Conservation (phyloP, 2,113 vertebrate genomes). For the Diadophis punctatus region DNA sequence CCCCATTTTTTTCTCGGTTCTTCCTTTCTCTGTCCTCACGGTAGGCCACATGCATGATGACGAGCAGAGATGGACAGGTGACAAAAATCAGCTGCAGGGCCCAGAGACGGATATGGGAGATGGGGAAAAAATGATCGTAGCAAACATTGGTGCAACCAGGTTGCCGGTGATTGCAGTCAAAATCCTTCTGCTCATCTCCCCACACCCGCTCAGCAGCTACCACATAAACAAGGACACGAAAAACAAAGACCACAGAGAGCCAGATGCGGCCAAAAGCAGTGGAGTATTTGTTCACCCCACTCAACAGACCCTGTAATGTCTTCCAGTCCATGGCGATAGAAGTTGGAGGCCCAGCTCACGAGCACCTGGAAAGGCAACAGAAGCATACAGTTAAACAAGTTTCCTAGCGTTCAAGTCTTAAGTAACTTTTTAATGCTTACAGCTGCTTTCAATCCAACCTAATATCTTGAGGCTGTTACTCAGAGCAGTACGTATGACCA, state of each 20-base stretch:
- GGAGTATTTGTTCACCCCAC: constrained; percentile 90
- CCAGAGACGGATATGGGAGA: constrained; percentile 93
- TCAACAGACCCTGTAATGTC: constrained; percentile 73
- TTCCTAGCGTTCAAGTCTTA: neutral
- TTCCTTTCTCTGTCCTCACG: constrained; percentile 78
- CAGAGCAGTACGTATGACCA: neutral
- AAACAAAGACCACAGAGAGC: constrained; percentile 91
- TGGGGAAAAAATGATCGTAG: constrained; percentile 85
- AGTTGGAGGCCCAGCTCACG: neutral
- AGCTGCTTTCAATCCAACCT: neutral
- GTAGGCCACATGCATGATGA: constrained; percentile 87
- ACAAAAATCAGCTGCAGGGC: constrained; percentile 94
- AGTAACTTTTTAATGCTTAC: neutral
- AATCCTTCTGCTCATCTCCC: constrained; percentile 87
- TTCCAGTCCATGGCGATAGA: constrained; percentile 85
- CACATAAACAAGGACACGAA: constrained; percentile 87
- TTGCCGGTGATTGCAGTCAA: constrained; percentile 88
- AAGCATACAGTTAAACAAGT: neutral
- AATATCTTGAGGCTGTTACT: neutral
- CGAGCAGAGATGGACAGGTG: constrained; percentile 90
- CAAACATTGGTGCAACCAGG: constrained; percentile 89
- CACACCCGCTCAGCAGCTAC: constrained; percentile 88
- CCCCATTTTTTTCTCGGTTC: constrained; percentile 69
- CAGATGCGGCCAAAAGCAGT: constrained; percentile 88
- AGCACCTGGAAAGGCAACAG: neutral